Percentiles rank a stretch among this genome's conserved stretches.
phyloP scores from a whole-genome alignment of 2,888 invertebrate species.

The Teinopalpus imperialis region DNA sequence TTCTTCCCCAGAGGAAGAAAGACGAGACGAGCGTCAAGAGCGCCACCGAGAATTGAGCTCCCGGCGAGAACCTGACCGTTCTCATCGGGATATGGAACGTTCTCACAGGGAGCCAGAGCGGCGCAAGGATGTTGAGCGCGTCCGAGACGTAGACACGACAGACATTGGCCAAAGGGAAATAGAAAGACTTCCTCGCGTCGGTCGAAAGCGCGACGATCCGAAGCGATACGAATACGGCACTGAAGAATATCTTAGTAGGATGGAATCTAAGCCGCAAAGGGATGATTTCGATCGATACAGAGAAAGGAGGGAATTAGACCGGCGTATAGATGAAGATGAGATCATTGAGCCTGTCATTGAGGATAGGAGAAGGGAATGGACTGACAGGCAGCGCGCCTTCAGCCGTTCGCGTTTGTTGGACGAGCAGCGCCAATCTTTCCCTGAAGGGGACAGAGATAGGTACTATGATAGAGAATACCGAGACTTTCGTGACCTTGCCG shows the following conservation, averaged over 20 bases:
- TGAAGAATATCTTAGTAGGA: constrained; percentile 68
- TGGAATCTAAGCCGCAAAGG: constrained; percentile 61
- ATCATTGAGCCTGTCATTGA: constrained; percentile 72
- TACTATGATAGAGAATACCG: constrained; percentile 72
- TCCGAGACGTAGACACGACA: constrained; percentile 51
- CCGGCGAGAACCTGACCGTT: constrained; percentile 71
- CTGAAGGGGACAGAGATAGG: constrained; percentile 65
- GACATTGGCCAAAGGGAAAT: constrained; percentile 62
- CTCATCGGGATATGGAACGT: constrained; percentile 57
- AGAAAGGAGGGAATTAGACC: constrained; percentile 66
- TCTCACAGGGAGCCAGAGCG: constrained; percentile 42
- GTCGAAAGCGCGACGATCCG: constrained; percentile 66
- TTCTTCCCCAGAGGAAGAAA: constrained; percentile 79
- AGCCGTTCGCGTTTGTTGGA: constrained; percentile 72
- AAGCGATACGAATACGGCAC: constrained; percentile 72
- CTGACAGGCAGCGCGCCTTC: constrained; percentile 69
- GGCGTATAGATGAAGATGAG: constrained; percentile 73
- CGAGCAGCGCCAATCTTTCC: constrained; percentile 70
- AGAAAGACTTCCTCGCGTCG: constrained; percentile 70
- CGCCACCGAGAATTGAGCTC: constrained; percentile 67
- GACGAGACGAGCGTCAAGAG: constrained; percentile 73
- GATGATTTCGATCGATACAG: constrained; percentile 69
- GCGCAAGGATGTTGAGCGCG: constrained; percentile 62
- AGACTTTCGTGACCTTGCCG: constrained; percentile 68
- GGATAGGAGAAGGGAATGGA: constrained; percentile 68